Evolutionary conservation across 2,888 invertebrate genomes (phyloP).

Genomic region (Brachylomia viminalis): DNA sequence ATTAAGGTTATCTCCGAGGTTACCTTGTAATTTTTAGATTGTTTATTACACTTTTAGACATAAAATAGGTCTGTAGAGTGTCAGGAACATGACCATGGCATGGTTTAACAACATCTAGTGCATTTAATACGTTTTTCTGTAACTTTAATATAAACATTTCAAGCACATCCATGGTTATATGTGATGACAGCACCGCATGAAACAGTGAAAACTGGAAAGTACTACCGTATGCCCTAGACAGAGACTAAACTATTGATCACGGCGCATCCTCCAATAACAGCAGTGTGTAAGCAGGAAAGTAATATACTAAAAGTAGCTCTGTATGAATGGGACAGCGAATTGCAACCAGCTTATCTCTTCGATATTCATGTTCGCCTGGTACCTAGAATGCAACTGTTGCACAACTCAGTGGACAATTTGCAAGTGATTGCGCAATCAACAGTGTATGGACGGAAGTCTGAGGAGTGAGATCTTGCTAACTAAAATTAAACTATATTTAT

Average conservation of each 20-base stretch:
- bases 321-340: conserved; percentile 35
- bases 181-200: conserved; percentile 14
- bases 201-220: conserved; percentile 29
- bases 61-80: background rate
- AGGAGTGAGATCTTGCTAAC: background rate
- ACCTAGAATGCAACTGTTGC: conserved; percentile 45
- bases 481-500: background rate
- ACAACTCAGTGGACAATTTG: conserved; percentile 24
- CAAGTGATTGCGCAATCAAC: background rate
- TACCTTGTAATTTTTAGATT: background rate
- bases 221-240: conserved; percentile 38
- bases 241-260: conserved; percentile 30
- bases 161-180: background rate
- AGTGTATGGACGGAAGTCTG: background rate
- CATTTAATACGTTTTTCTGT: background rate
- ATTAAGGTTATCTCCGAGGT: conserved; percentile 22
- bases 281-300: conserved; percentile 44
- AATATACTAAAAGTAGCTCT: background rate
- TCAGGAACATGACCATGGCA: background rate
- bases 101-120: background rate
- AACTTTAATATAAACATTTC: conserved; percentile 12
- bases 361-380: conserved; percentile 40
- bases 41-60: background rate
- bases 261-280: conserved; percentile 43
- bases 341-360: conserved; percentile 42